Evolutionary conservation across 64 coral and sea anemone species (phyloP).

Genomic region (Actinia equina): DNA sequence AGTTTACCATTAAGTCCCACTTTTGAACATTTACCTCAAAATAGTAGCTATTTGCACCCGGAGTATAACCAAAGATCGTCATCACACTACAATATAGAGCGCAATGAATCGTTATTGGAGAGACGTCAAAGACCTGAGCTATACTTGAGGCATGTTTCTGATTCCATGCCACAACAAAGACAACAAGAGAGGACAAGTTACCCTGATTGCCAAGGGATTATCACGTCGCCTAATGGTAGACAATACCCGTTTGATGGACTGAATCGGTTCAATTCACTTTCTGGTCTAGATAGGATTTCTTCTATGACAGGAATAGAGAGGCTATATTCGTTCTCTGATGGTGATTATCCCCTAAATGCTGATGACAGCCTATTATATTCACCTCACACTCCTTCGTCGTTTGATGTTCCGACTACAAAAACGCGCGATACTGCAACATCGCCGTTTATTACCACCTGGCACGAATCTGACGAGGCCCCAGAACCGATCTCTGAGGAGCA

Average conservation of each 20-base stretch:
- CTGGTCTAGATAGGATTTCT: neutral
- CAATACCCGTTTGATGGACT: neutral
- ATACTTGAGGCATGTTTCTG: neutral
- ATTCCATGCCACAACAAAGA: neutral
- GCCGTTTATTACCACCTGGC: slow-evolving; percentile 24
- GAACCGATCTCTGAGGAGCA: neutral
- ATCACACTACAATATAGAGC: neutral
- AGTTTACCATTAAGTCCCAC: neutral
- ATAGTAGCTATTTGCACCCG: neutral
- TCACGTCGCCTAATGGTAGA: neutral
- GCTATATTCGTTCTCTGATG: neutral
- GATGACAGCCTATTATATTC: slow-evolving; percentile 6
- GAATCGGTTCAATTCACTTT: neutral
- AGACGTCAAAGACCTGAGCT: neutral
- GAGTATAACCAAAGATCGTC: neutral
- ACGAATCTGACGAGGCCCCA: neutral
- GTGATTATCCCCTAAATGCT: neutral
- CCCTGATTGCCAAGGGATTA: neutral
- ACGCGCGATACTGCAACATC: slow-evolving; percentile 49
- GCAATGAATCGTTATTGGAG: neutral
- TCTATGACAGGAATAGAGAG: neutral
- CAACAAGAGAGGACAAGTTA: neutral
- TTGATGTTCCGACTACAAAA: neutral
- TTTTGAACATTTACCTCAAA: neutral
- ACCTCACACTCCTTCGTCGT: slow-evolving; percentile 12